Evolutionary conservation across 2,113 vertebrate species (phyloP), one percentile per base, ranked within the genome.

Genomic region (Cacatua alba): DNA sequence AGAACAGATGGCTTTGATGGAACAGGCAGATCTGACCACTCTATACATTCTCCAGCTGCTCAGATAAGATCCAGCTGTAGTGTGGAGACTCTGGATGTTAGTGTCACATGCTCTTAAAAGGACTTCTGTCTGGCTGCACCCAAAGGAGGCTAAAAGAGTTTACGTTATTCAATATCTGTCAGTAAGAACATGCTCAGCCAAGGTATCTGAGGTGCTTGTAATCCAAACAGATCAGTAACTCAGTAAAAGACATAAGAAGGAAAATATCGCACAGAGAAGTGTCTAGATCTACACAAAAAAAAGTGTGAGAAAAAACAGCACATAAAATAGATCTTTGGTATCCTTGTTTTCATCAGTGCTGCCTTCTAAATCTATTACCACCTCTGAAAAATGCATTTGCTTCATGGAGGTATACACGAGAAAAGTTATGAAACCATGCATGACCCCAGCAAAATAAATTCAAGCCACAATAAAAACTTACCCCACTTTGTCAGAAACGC

Each of bases 241-340:
- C 53, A 7, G 11, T 60, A 49, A 87, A 76, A 52, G 15, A 72
- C 3, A 0, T 7, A 17, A 82, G 26, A 68, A 84, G 49, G 46
- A 91, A 88, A 87, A 43, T 15, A 3, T 41, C 63, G 25, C 39
- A 31, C 2, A 3, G 23, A 55, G 23, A 41, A 68, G 3, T 13
- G 2, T 28, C n/a, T 43, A 79, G 20, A 62, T 51, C 11, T 80
- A 48, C 16, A 20, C 10, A 86, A 63, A 92, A 70, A 77, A 41
- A 2, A 57, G 2, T 5, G 10, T 1, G 28, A 24, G 6, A 4
- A 43, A 52, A 24, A 49, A n/a, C 0, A 16, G 7, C 18, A 83
- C 4, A 59, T 29, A 75, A 59, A 78, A 71, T 8, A 86, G 33
- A 11, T 46, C 4, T 49, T 81, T 0, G 2, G 7, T 24, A 33